A percentile compares a stretch with the other conserved stretches of the same genome.
phyloP scores from a whole-genome alignment of 2,797 vertebrate species.

The Tarsius wallacei region DNA sequence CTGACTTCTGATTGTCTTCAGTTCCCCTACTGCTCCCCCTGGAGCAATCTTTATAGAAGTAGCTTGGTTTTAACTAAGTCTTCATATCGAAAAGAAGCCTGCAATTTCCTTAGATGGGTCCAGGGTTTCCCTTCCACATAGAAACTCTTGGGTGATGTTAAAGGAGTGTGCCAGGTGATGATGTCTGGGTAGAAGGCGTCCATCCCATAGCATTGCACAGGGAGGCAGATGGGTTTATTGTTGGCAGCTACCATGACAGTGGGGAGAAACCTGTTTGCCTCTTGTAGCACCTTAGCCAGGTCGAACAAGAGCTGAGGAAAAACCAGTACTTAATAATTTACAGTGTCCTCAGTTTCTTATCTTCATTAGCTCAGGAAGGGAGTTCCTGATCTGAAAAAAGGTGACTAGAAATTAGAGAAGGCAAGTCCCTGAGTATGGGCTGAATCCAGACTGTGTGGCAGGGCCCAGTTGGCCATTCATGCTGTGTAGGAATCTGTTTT shows the following conservation, averaged over 20 bases:
- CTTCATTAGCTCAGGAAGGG: conserved; percentile 29
- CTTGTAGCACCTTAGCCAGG: conserved; percentile 68
- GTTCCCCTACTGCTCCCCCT: conserved; percentile 58
- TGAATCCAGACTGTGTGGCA: neutral
- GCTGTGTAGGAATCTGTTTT: neutral
- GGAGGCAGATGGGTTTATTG: conserved; percentile 84
- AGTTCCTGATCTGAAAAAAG: conserved; percentile 55
- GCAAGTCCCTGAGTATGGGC: neutral
- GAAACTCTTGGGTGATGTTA: conserved; percentile 77
- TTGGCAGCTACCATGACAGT: conserved; percentile 73
- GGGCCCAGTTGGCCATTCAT: rapidly evolving
- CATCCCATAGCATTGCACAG: conserved; percentile 67
- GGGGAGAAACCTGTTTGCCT: conserved; percentile 79
- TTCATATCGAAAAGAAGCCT: conserved; percentile 83
- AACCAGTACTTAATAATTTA: conserved; percentile 68
- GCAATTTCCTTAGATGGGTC: conserved; percentile 83
- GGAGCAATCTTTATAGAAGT: conserved; percentile 80
- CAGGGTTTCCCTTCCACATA: conserved; percentile 67
- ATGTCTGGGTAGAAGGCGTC: conserved; percentile 77
- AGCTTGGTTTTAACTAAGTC: conserved; percentile 82
- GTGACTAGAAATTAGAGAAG: neutral
- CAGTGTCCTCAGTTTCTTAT: conserved; percentile 42
- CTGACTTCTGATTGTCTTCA: conserved; percentile 69
- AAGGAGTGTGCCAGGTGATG: conserved; percentile 74
- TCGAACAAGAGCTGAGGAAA: conserved; percentile 77